Evolutionary conservation across 2,113 vertebrate species (phyloP), one percentile per base, ranked within the genome.

Genomic region (Hoplias malabaricus): DNA sequence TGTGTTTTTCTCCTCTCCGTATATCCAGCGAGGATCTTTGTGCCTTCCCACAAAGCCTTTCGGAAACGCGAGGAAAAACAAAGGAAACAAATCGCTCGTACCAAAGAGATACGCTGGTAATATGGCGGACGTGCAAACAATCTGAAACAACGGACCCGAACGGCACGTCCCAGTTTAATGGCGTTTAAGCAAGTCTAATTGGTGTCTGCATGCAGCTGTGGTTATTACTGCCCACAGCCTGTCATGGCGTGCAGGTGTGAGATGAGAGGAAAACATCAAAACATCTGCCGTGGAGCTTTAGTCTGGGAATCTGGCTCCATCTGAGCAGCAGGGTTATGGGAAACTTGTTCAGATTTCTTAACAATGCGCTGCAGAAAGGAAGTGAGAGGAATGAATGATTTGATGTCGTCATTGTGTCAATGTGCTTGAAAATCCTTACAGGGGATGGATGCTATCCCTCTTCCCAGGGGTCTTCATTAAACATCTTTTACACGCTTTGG

Each of bases 201-300:
- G 33, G 16, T 23, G 25, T 61, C 56, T 10, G 50, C 73, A 38
- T 23, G 72, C 69, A 69, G 38, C 66, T 48, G 61, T 78, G 40
- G 27, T 42, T 71, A 71, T 70, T 75, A 68, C 31, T 61, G 40
- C 42, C 48, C 31, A 63, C 63, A 62, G 56, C 65, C 27, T 42
- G 53, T 21, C 53, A 61, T 59, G 29, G 72, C 53, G 29, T 65
- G 69, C 78, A 80, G 78, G 63, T 80, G 70, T 63, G 23, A 38
- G 71, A 50, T 63, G 33, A 59, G 43, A 63, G 75, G 75, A 19
- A 31, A 63, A n/a, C n/a, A n/a, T 78, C 43, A 40, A 63, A 70
- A 71, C 74, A 48, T 76, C 62, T 67, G n/a, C 9, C 31, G 40
- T 13, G 31, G 61, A 46, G 61, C 56, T 57, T 25, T 7, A 61